Percentiles rank a stretch among this genome's conserved stretches.
These are phyloP conservation scores for Cheilosia vernalis DNA, from an alignment of 2,888 invertebrate genomes.

Conservation along the genomic window DNA sequence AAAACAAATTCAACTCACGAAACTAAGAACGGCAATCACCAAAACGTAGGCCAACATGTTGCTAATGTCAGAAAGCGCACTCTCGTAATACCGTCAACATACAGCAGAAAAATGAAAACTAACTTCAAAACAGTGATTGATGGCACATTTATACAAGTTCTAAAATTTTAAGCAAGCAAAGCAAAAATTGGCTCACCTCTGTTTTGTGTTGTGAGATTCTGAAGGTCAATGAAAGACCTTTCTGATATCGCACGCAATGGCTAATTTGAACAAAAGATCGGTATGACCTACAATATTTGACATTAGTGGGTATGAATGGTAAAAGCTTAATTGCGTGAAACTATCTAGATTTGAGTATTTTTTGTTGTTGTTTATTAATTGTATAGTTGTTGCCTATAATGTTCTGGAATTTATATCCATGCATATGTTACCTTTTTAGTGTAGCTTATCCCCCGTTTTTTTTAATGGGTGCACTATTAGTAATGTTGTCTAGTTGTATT, in stretches of 20 bases:
- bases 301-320: slow-evolving; percentile 12
- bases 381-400: background rate
- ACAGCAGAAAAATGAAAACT: slow-evolving; percentile 18
- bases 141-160: slow-evolving; percentile 43
- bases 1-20: slow-evolving; percentile 44
- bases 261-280: slow-evolving; percentile 40
- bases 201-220: slow-evolving; percentile 7
- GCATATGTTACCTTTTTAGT: background rate
- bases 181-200: slow-evolving; percentile 18
- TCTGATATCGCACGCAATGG: slow-evolving; percentile 22
- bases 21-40: slow-evolving; percentile 22
- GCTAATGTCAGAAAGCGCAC: background rate
- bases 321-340: slow-evolving; percentile 52
- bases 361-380: background rate
- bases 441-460: slow-evolving; percentile 39
- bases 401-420: background rate
- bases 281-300: slow-evolving; percentile 51
- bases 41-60: slow-evolving; percentile 49
- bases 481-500: slow-evolving; percentile 12
- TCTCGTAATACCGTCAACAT: background rate
- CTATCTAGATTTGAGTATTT: slow-evolving; percentile 45
- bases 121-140: slow-evolving; percentile 5
- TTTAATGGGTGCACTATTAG: slow-evolving; percentile 2
- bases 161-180: background rate
- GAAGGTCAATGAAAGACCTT: slow-evolving; percentile 57